Evolutionary conservation across 2,888 invertebrate species (phyloP).

Genomic region (Gymnosoma rotundatum): DNA sequence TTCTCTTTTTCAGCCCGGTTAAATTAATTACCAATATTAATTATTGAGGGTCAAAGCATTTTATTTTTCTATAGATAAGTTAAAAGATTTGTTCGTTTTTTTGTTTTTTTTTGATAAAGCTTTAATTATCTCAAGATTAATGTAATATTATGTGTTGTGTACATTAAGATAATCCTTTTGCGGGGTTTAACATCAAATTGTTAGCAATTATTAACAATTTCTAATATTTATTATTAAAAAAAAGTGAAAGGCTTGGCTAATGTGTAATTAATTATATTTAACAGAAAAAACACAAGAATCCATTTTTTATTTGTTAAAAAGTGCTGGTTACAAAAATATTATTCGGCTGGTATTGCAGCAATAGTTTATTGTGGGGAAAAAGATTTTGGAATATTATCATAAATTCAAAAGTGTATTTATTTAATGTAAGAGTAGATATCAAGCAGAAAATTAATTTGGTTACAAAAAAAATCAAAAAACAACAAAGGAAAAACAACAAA

Average conservation of each 20-base stretch:
- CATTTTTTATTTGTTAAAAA: neutral
- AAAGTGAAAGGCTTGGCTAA: conserved; percentile 9
- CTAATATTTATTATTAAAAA: neutral
- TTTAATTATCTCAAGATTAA: neutral
- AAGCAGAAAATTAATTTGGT: conserved; percentile 54
- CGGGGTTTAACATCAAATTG: neutral
- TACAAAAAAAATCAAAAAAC: conserved; percentile 29
- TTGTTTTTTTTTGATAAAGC: neutral
- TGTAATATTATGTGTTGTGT: too few relatives aligned
- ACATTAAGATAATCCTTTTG: too few relatives aligned
- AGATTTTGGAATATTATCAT: conserved; percentile 5
- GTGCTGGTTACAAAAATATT: conserved; percentile 43
- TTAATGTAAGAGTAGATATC: conserved; percentile 44
- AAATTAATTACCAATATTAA: too few relatives aligned
- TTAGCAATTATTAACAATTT: conserved; percentile 4
- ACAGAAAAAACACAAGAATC: conserved; percentile 3
- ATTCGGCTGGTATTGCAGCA: conserved; percentile 59
- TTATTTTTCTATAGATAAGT: too few relatives aligned
- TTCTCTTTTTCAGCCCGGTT: too few relatives aligned
- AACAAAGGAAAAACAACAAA: conserved; percentile 42
- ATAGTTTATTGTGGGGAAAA: conserved; percentile 17
- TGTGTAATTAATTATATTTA: conserved; percentile 8
- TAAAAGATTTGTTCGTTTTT: too few relatives aligned
- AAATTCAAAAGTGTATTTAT: conserved; percentile 43
- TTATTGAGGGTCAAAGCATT: too few relatives aligned